Evolutionary conservation across 64 coral and sea anemone genomes (phyloP).

Genomic region (Acropora tenuis): DNA sequence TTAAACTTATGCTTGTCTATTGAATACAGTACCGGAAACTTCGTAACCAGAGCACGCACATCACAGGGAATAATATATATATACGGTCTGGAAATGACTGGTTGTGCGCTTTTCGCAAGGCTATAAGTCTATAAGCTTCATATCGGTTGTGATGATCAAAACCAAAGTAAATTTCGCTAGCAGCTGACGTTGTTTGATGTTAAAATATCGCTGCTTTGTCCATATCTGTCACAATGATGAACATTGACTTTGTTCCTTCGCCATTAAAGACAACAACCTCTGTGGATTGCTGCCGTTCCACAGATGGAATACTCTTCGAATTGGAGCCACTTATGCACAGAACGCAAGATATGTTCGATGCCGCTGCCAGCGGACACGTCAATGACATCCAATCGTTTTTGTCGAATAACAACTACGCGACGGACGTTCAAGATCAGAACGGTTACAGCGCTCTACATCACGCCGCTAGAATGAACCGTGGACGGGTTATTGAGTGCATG

Average conservation of each 20-base stretch:
- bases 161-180: not conserved
- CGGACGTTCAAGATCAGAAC: constrained; percentile 22
- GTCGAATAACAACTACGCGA: not conserved
- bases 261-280: not conserved
- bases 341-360: not conserved
- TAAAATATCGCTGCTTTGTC: not conserved
- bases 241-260: constrained; percentile 22
- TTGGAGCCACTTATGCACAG: not conserved
- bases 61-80: too few relatives aligned
- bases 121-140: not conserved
- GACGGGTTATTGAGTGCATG: constrained; percentile 1
- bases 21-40: not conserved
- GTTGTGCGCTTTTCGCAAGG: not conserved
- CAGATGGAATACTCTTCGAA: not conserved
- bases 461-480: constrained; percentile 35
- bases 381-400: not conserved
- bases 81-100: not conserved
- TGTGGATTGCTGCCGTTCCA: not conserved
- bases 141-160: too few relatives aligned
- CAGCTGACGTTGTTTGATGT: not conserved
- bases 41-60: too few relatives aligned
- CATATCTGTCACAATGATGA: not conserved
- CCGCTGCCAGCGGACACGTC: constrained; percentile 6
- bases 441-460: constrained; percentile 38
- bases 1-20: not conserved